Base-by-base conservation (phyloP, 2,113 vertebrate species). In the Prietella phreatophila region DNA sequence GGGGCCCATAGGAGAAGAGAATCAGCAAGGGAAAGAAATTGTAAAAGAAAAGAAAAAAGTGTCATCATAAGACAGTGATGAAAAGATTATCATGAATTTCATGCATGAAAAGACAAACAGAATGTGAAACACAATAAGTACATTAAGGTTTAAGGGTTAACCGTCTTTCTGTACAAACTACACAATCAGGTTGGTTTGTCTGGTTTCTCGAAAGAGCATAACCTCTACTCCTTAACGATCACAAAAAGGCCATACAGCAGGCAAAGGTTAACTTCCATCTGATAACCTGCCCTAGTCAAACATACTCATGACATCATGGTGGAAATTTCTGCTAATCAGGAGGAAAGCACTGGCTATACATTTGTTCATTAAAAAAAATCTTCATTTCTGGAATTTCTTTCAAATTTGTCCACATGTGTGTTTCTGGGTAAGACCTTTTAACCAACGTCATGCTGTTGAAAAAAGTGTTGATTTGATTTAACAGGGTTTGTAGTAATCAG, bases 201-300 rank as follows among this genome's bases (percentile, higher is more conserved):
- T 87, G 79, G 79, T 81, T 81, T 33, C 27, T 58, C 4, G 19
- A 81, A 61, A 50, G 36, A 63, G 15, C 5, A 19, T 56, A 65
- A 89, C 39, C 65, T 27, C 76, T 33, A 33, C 39, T 69, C 25
- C 17, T 58, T 76, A n/a, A 80, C 19, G 39, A 61, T 20, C 61
- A 82, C 63, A 15, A 65, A 36, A 87, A 65, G 3, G 86, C 0
- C 60, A 83, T 50, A 13, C 58, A 42, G 33, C 22, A 17, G 25
- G n/a, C 89, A 90, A 85, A 88, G 86, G 84, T 88, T 61, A 79
- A 75, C 83, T 88, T 88, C 78, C 84, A 88, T n/a, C 78, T 65
- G 84, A 79, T 82, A 50, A 42, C 67, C 36, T 30, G 33, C 86
- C 79, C 78, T 25, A 22, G 85, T 67, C 42, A 55, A 55, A 67